Percentiles rank a stretch among this genome's conserved stretches.
Evolutionary conservation across 2,113 vertebrate species (phyloP).

Genomic region (Gallinago paraguaiae): DNA sequence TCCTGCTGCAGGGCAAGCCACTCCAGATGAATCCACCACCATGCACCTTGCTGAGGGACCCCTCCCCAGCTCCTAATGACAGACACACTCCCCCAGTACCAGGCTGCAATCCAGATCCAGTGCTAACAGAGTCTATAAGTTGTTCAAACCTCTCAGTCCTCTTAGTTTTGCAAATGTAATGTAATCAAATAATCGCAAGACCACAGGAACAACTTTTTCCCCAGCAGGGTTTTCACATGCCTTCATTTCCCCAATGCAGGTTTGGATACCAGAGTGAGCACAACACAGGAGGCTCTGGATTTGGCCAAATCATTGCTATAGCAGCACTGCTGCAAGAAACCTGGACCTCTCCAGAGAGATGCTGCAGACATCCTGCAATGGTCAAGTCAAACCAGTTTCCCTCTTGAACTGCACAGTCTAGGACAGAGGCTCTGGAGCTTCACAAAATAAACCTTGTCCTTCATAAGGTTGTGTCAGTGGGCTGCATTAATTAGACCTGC

Average conservation of each 20-base stretch:
- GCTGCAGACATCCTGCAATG: background rate
- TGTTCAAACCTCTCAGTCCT: background rate
- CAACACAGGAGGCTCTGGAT: background rate
- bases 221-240: background rate
- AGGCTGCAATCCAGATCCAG: background rate
- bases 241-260: background rate
- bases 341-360: background rate
- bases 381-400: background rate
- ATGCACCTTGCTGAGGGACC: background rate
- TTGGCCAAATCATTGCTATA: background rate
- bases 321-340: background rate
- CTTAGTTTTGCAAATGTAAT: background rate
- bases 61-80: background rate
- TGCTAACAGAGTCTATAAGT: accelerated
- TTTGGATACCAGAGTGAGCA: background rate
- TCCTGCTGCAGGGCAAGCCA: background rate
- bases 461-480: background rate
- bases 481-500: background rate
- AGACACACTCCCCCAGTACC: background rate
- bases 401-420: background rate
- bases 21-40: background rate
- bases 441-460: background rate
- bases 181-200: background rate
- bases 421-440: background rate
- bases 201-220: background rate